A percentile compares a stretch with the other conserved stretches of the same genome.
Evolutionary conservation across 2,113 vertebrate genomes (phyloP).

Genomic region (Orientallactaga bullata): DNA sequence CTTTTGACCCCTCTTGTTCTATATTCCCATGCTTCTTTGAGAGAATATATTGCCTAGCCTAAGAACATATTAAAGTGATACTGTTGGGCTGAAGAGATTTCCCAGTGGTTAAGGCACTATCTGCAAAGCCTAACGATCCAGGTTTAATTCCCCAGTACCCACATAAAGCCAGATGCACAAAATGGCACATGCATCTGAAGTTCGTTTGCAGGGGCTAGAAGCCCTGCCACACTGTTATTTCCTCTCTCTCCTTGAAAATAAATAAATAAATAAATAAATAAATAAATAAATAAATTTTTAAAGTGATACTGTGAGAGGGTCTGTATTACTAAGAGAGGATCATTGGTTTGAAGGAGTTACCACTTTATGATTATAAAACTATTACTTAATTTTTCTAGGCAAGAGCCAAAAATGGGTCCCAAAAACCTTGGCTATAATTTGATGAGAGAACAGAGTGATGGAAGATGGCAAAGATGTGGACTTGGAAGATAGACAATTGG

Average conservation of each 20-base stretch:
- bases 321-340: neutral
- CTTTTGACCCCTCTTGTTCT: neutral
- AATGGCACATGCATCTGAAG: too few relatives aligned
- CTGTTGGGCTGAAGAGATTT: too few relatives aligned
- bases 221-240: too few relatives aligned
- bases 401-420: neutral
- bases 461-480: neutral
- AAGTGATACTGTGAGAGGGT: neutral
- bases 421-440: neutral
- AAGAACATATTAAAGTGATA: neutral
- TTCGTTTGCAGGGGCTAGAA: too few relatives aligned
- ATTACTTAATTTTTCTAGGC: constrained; percentile 1
- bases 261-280: too few relatives aligned
- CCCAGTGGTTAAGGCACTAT: too few relatives aligned
- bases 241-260: too few relatives aligned
- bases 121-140: too few relatives aligned
- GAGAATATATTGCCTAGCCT: neutral
- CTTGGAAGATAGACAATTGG: neutral
- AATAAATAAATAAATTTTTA: too few relatives aligned
- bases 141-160: too few relatives aligned
- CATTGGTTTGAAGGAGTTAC: neutral
- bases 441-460: neutral
- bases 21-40: neutral
- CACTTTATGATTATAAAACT: neutral
- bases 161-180: too few relatives aligned